phyloP scores from a whole-genome alignment of 2,888 invertebrate species.

The Stegophylla sp. region DNA sequence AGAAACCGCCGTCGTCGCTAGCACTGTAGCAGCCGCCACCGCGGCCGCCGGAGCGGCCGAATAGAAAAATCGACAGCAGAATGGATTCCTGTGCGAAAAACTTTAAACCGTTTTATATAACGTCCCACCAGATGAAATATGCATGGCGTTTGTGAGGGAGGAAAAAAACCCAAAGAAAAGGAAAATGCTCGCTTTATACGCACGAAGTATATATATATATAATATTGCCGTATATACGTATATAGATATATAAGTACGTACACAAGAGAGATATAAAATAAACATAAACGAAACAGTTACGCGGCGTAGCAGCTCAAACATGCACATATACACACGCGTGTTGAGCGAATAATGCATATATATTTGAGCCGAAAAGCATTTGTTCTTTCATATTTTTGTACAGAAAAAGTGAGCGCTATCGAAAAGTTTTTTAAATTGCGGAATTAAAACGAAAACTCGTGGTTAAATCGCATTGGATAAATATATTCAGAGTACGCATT shows the following conservation, averaged over 20 bases:
- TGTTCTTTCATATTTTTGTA: background rate
- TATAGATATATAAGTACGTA: background rate
- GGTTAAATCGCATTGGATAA: background rate
- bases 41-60: conserved; percentile 11
- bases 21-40: background rate
- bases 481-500: no score
- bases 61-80: conserved; percentile 53
- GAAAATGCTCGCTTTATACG: background rate
- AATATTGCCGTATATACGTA: background rate
- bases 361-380: background rate
- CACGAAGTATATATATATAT: background rate
- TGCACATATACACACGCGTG: background rate
- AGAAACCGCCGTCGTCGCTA: conserved; percentile 6
- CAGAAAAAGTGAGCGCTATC: background rate
- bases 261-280: conserved; percentile 21
- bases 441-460: background rate
- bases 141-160: background rate
- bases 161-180: background rate
- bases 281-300: conserved; percentile 49
- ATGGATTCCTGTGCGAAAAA: conserved; percentile 48
- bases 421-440: conserved; percentile 32
- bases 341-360: background rate
- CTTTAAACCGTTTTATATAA: conserved; percentile 55
- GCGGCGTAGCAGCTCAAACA: background rate
- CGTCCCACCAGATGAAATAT: conserved; percentile 50